A percentile compares a stretch with the other conserved stretches of the same genome.
Evolutionary conservation across 1,140 invertebrate genomes (phyloP).

Genomic region (Helicoverpa zea): DNA sequence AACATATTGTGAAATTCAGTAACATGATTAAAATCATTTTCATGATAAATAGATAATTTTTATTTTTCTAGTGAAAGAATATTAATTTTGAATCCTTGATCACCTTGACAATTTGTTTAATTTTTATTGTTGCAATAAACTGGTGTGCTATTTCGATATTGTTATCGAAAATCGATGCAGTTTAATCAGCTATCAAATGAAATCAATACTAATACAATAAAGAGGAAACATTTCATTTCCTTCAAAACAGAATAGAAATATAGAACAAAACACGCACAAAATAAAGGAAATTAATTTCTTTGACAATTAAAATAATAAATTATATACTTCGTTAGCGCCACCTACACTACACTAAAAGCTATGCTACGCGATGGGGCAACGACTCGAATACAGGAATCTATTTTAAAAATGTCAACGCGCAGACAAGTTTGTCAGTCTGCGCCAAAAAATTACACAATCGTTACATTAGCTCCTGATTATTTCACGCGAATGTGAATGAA

Average conservation of each 20-base stretch:
- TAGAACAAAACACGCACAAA: no score
- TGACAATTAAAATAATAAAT: no score
- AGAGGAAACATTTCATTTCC: no score
- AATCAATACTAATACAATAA: no score
- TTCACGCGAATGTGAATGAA: slow-evolving; percentile 12
- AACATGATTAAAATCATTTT: neutral
- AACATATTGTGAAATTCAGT: neutral
- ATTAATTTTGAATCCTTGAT: neutral
- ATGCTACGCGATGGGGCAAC: slow-evolving; percentile 26
- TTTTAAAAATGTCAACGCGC: slow-evolving; percentile 31
- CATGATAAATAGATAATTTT: neutral
- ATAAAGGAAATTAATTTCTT: no score
- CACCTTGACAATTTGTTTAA: neutral
- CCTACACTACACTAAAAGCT: neutral
- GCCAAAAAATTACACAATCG: slow-evolving; percentile 30
- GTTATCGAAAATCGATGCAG: neutral
- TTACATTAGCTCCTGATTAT: neutral
- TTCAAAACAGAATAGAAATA: no score
- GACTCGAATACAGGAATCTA: slow-evolving; percentile 12
- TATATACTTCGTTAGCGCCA: no score
- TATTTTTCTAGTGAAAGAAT: neutral
- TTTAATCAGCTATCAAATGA: neutral
- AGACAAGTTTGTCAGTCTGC: slow-evolving; percentile 9
- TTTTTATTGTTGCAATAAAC: neutral
- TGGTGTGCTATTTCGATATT: neutral